A percentile compares a stretch with the other conserved stretches of the same genome.
Evolutionary conservation across 2,113 vertebrate species (phyloP).

Genomic region (Tangachromis dhanisi): DNA sequence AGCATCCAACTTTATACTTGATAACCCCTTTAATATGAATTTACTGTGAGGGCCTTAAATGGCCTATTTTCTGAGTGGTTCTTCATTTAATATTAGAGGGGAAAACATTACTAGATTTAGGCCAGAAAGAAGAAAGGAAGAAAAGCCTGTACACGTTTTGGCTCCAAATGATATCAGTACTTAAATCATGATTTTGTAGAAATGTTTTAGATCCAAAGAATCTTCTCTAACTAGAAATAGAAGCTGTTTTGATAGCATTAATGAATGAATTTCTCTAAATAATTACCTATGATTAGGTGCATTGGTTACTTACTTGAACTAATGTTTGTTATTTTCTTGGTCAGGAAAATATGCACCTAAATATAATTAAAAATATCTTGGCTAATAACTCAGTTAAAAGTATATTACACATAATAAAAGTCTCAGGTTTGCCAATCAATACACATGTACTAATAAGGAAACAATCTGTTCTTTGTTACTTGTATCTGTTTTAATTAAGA

Average conservation of each 20-base stretch:
- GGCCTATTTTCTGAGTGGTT: not conserved
- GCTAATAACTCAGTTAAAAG: not conserved
- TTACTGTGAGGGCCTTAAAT: not conserved
- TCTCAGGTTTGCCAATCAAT: not conserved
- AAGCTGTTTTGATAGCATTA: not conserved
- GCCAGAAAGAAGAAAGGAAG: not conserved
- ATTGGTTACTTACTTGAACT: not conserved
- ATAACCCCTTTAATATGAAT: not conserved
- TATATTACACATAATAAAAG: not conserved
- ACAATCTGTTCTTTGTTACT: not conserved
- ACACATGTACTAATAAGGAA: not conserved
- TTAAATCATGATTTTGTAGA: not conserved
- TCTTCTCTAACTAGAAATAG: not conserved
- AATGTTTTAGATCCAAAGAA: not conserved
- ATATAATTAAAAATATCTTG: not conserved
- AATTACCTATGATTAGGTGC: not conserved
- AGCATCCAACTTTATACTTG: not conserved
- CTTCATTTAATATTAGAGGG: not conserved
- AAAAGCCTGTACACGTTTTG: not conserved
- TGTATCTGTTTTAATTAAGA: not conserved
- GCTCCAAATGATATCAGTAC: not conserved
- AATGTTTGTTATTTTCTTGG: not conserved
- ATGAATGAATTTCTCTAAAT: not conserved
- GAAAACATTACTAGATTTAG: not conserved
- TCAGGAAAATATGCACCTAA: not conserved